Percentiles rank a stretch among this genome's conserved stretches.
Evolutionary conservation across 64 coral and sea anemone genomes (phyloP).

Genomic region (Actinia equina): DNA sequence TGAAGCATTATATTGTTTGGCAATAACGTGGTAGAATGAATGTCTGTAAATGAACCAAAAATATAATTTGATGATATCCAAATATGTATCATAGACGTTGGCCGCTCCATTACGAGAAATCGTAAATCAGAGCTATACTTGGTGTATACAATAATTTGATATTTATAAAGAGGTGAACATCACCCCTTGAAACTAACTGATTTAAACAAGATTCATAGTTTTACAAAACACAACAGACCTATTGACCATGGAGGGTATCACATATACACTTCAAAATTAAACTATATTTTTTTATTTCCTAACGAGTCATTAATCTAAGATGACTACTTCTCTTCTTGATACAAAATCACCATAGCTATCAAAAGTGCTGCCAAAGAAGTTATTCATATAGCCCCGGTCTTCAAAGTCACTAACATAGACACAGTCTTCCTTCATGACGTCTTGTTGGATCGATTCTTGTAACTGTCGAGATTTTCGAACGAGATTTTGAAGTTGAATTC

Average conservation of each 20-base stretch:
- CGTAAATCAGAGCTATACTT: background rate
- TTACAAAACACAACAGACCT: background rate
- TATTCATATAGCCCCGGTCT: slow-evolving; percentile 70
- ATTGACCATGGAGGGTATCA: background rate
- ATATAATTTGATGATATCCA: slow-evolving; percentile 6
- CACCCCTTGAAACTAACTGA: background rate
- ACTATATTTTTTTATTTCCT: slow-evolving; percentile 4
- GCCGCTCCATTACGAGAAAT: background rate
- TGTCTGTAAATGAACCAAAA: background rate
- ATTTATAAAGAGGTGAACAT: background rate
- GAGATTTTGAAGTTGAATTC: slow-evolving; percentile 83
- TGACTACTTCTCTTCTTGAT: slow-evolving; percentile 80
- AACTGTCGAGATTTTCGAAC: slow-evolving; percentile 89
- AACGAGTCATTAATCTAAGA: slow-evolving; percentile 49
- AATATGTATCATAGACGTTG: background rate
- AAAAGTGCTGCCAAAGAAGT: slow-evolving; percentile 51
- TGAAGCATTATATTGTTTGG: background rate
- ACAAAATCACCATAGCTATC: slow-evolving; percentile 78
- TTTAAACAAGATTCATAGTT: background rate
- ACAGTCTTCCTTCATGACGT: slow-evolving; percentile 92
- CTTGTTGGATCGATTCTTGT: slow-evolving; percentile 79
- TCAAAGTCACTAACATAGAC: slow-evolving; percentile 93
- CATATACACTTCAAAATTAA: slow-evolving; percentile 11
- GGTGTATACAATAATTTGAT: background rate
- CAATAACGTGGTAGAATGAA: background rate